Conservation (phyloP, 2,888 invertebrate species). For the Icerya purchasi region DNA sequence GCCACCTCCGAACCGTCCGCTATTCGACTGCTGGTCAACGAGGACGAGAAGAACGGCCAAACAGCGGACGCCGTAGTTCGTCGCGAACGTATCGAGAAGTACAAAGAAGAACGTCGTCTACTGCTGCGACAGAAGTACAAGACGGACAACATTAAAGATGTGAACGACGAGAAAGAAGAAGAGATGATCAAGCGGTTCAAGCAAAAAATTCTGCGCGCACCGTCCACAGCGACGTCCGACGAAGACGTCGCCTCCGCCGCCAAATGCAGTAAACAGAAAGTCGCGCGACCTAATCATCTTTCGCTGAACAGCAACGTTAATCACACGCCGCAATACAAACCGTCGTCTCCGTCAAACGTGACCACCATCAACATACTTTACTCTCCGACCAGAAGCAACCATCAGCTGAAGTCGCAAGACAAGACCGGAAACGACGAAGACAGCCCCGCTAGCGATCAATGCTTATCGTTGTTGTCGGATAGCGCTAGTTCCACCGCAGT, state of each 20-base stretch:
- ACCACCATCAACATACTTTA: constrained; percentile 20
- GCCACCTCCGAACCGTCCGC: background rate
- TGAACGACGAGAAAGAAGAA: constrained; percentile 28
- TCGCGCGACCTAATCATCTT: background rate
- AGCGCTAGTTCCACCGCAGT: background rate
- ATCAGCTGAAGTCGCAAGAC: too few species aligned
- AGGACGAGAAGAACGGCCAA: background rate
- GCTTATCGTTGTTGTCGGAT: background rate
- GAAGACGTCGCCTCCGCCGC: background rate
- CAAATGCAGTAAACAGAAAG: background rate
- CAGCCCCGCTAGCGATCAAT: background rate
- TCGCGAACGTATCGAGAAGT: constrained; percentile 25
- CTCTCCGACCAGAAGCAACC: constrained; percentile 16
- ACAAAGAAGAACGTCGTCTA: constrained; percentile 71
- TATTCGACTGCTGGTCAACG: background rate
- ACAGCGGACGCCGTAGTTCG: constrained; percentile 17
- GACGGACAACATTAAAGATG: constrained; percentile 27
- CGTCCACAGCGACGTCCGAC: constrained; percentile 5
- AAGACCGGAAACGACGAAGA: constrained; percentile 1
- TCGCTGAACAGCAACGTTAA: background rate
- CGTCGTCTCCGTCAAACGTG: constrained; percentile 4
- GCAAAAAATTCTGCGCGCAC: constrained; percentile 4
- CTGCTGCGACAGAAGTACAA: constrained; percentile 69
- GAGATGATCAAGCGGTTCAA: constrained; percentile 34
- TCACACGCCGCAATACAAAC: background rate